A percentile compares a stretch with the other conserved stretches of the same genome.
Evolutionary conservation across 2,797 vertebrate species (phyloP).

Genomic region (Melanotaenia parkinsoni): DNA sequence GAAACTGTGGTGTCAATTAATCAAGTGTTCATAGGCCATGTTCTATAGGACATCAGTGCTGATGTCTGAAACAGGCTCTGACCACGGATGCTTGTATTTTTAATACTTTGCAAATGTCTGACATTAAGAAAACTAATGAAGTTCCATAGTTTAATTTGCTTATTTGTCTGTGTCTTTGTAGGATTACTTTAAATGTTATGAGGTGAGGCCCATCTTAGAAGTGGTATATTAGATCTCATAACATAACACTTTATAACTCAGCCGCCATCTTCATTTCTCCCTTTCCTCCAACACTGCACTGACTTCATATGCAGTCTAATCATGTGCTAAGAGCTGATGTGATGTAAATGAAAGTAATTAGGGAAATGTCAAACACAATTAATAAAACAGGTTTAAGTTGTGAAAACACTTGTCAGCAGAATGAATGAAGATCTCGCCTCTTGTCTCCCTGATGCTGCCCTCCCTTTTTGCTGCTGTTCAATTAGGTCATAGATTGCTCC

Average conservation of each 20-base stretch:
- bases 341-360: slow-evolving; percentile 98
- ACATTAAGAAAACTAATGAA: slow-evolving; percentile 18
- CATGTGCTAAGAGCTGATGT: slow-evolving; percentile 92
- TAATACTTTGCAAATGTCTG: slow-evolving; percentile 41
- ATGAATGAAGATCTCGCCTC: slow-evolving; percentile 88
- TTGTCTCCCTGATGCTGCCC: slow-evolving; percentile 72
- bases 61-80: slow-evolving; percentile 53
- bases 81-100: slow-evolving; percentile 29
- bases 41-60: slow-evolving; percentile 56
- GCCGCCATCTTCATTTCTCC: slow-evolving; percentile 50
- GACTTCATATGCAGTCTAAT: slow-evolving; percentile 92
- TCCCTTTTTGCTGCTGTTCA: slow-evolving; percentile 82
- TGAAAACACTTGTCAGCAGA: slow-evolving; percentile 96
- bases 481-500: slow-evolving; percentile 86
- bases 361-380: slow-evolving; percentile 94
- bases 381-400: slow-evolving; percentile 93
- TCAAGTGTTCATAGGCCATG: slow-evolving; percentile 74
- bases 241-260: slow-evolving; percentile 54
- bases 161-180: neutral
- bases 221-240: slow-evolving; percentile 29
- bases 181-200: neutral
- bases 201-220: neutral
- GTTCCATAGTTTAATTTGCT: neutral
- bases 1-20: slow-evolving; percentile 81
- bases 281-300: slow-evolving; percentile 66